These are phyloP conservation scores for Tetragonula clypearis DNA, from an alignment of 1,140 invertebrate genomes.

Conservation along the genomic window DNA sequence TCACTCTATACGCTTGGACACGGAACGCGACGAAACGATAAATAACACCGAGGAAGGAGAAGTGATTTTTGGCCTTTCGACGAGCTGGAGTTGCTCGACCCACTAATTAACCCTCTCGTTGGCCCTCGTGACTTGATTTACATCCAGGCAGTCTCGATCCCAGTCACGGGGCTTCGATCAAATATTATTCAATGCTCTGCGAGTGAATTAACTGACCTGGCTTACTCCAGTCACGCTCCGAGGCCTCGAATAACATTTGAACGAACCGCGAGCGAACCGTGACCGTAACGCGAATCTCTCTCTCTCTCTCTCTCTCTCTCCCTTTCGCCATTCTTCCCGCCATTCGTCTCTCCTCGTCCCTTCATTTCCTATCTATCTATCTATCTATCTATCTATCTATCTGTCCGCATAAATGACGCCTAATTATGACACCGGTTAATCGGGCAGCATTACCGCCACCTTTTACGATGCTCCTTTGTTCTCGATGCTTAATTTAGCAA, in stretches of 20 bases:
- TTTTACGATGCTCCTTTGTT: constrained; percentile 36
- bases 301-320: neutral
- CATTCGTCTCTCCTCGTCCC: neutral
- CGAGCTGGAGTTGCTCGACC: neutral
- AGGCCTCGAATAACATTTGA: constrained; percentile 39
- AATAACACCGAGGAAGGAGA: constrained; percentile 5
- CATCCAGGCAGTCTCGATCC: neutral
- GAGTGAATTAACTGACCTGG: constrained; percentile 38
- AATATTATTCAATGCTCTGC: constrained; percentile 46
- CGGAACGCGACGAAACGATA: neutral
- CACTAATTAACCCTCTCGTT: constrained; percentile 19
- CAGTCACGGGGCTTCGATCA: constrained; percentile 26
- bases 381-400: neutral
- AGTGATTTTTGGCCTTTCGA: constrained; percentile 12
- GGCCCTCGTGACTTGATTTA: constrained; percentile 14
- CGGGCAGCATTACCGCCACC: neutral
- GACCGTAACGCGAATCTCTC: constrained; percentile 1
- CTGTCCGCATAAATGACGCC: constrained; percentile 1
- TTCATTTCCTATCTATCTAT: neutral
- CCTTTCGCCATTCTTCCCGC: no score
- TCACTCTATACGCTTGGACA: neutral
- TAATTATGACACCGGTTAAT: constrained; percentile 42
- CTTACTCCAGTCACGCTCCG: constrained; percentile 19
- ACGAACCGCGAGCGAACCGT: constrained; percentile 32
- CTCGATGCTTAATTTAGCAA: constrained; percentile 26